Percentiles rank a stretch among this genome's conserved stretches.
These are phyloP conservation scores for Acleris laterana DNA, from an alignment of 2,888 invertebrate genomes.

Conservation along the genomic window DNA sequence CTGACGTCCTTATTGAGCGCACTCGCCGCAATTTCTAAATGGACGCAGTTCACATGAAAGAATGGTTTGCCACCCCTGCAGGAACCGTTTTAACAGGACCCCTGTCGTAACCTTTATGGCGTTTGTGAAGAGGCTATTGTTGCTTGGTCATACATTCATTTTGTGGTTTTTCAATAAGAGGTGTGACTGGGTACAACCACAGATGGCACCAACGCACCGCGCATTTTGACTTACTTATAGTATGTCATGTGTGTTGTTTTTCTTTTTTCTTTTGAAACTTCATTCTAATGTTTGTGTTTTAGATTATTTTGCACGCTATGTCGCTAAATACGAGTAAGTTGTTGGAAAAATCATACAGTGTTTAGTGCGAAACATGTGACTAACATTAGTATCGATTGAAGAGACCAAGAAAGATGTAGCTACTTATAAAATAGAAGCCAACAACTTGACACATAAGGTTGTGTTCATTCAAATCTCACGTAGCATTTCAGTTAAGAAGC, in stretches of 20 bases:
- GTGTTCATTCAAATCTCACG: too few relatives aligned
- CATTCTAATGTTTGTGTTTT: too few relatives aligned
- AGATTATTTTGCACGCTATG: too few relatives aligned
- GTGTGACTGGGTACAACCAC: neutral
- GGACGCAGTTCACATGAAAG: constrained; percentile 58
- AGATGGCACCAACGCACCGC: neutral
- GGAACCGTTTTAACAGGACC: neutral
- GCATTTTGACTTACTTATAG: neutral
- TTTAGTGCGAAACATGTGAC: too few relatives aligned
- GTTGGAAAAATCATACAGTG: too few relatives aligned
- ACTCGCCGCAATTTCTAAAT: constrained; percentile 75
- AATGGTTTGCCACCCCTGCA: constrained; percentile 54
- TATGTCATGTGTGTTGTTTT: neutral
- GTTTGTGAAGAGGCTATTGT: neutral
- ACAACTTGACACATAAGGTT: too few relatives aligned
- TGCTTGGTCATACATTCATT: neutral
- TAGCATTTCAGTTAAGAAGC: too few relatives aligned
- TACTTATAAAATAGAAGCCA: too few relatives aligned
- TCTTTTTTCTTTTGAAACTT: neutral
- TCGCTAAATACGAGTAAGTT: too few relatives aligned
- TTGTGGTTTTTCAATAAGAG: neutral
- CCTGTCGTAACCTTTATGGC: neutral
- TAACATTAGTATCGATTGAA: too few relatives aligned
- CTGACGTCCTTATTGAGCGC: constrained; percentile 61
- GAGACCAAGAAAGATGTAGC: too few relatives aligned